phyloP scores from a whole-genome alignment of 2,797 vertebrate species.

The Takifugu ocellatus region DNA sequence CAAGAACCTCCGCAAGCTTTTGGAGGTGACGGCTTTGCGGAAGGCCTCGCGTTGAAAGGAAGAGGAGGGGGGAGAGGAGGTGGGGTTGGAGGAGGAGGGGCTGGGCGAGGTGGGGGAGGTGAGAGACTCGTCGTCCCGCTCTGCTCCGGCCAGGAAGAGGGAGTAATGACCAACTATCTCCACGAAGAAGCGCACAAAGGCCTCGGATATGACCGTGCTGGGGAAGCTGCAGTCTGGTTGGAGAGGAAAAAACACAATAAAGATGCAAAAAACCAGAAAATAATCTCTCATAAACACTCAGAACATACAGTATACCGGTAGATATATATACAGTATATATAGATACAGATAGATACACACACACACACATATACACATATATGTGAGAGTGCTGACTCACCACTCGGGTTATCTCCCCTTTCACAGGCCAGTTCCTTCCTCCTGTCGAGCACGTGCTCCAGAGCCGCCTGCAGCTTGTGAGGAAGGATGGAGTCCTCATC shows the following conservation, averaged over 20 bases:
- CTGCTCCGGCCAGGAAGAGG: slow-evolving; percentile 83
- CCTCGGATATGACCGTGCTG: slow-evolving; percentile 90
- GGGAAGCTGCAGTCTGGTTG: slow-evolving; percentile 79
- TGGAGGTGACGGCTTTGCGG: slow-evolving; percentile 93
- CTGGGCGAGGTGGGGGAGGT: slow-evolving; percentile 61
- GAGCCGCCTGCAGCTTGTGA: slow-evolving; percentile 92
- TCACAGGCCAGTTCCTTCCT: slow-evolving; percentile 88
- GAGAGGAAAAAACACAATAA: neutral
- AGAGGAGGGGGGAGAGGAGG: slow-evolving; percentile 50
- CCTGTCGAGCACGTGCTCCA: slow-evolving; percentile 93
- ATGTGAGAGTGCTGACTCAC: slow-evolving; percentile 56
- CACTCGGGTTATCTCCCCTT: slow-evolving; percentile 77
- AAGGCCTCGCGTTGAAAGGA: slow-evolving; percentile 90
- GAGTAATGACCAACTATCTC: slow-evolving; percentile 95
- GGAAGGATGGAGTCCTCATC: slow-evolving; percentile 97
- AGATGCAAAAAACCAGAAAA: neutral
- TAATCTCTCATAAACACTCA: neutral
- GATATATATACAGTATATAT: too few species aligned
- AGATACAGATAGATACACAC: too few species aligned
- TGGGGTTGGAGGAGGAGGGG: slow-evolving; percentile 54
- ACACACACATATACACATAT: too few species aligned
- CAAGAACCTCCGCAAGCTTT: slow-evolving; percentile 90
- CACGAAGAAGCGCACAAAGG: slow-evolving; percentile 97
- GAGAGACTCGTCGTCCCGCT: slow-evolving; percentile 86
- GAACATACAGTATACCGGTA: too few species aligned